Conservation (phyloP, 2,113 vertebrate genomes). For the Channa argus region DNA sequence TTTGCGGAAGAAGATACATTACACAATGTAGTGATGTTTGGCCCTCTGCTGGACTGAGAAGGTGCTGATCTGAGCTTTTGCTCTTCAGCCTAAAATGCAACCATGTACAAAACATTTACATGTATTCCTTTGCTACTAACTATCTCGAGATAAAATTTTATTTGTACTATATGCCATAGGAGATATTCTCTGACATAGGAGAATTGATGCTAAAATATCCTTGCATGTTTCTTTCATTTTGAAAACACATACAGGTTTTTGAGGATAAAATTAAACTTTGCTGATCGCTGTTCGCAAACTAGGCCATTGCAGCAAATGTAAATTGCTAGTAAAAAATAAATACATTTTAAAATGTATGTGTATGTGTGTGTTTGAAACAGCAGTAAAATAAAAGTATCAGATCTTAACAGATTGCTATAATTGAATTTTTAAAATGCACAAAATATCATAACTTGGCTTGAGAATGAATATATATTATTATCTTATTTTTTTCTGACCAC, state of each 20-base stretch:
- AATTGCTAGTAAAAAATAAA: neutral
- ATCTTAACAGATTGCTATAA: too few relatives aligned
- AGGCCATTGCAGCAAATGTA: constrained; percentile 5
- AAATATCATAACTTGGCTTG: neutral
- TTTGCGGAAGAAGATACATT: neutral
- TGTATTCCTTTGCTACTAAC: neutral
- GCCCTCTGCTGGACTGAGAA: constrained; percentile 49
- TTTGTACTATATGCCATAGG: neutral
- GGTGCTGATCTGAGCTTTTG: neutral
- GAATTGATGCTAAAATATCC: too few relatives aligned
- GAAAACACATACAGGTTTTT: constrained; percentile 9
- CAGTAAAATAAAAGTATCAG: too few relatives aligned
- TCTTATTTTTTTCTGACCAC: too few relatives aligned
- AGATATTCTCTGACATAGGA: too few relatives aligned
- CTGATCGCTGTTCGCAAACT: constrained; percentile 25
- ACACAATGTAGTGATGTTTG: neutral
- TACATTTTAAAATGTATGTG: neutral
- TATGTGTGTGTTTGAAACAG: neutral
- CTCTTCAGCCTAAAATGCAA: neutral
- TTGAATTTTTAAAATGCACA: neutral
- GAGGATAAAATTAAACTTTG: constrained; percentile 30
- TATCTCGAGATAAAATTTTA: neutral
- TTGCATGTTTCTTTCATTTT: neutral
- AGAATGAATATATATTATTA: neutral
- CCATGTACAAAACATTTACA: constrained; percentile 1